Conservation (phyloP, 53 echinoderm and acorn worm genomes). For the Glandiceps talaboti region DNA sequence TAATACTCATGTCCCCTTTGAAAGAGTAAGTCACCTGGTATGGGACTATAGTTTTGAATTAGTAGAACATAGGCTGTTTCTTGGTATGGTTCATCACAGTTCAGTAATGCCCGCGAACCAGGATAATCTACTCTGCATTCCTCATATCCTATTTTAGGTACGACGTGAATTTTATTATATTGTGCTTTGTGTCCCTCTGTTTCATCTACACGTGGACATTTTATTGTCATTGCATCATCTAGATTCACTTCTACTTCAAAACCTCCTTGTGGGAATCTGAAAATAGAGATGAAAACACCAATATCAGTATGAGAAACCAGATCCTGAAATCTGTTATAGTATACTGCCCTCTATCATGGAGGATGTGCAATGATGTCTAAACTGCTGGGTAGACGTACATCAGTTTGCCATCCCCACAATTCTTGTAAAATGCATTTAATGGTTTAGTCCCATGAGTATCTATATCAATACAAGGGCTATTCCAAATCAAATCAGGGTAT, state of each 20-base stretch:
- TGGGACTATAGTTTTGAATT: constrained; percentile 55
- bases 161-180: constrained; percentile 63
- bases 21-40: constrained; percentile 51
- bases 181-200: constrained; percentile 24
- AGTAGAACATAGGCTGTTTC: constrained; percentile 51
- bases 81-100: constrained; percentile 54
- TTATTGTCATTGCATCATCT: constrained; percentile 53
- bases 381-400: too few species aligned
- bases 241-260: constrained; percentile 51
- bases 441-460: too few species aligned
- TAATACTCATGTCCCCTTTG: constrained; percentile 53
- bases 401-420: too few species aligned
- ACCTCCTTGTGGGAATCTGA: constrained; percentile 49
- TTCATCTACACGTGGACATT: constrained; percentile 37
- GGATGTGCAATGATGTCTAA: too few species aligned
- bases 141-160: constrained; percentile 37
- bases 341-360: too few species aligned
- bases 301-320: too few species aligned
- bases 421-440: too few species aligned
- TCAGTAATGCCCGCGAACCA: constrained; percentile 21
- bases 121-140: constrained; percentile 23
- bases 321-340: too few species aligned
- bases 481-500: too few species aligned
- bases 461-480: too few species aligned
- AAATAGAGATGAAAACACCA: too few species aligned